Conservation (phyloP, 2,888 invertebrate species). For the Tineola bisselliella region DNA sequence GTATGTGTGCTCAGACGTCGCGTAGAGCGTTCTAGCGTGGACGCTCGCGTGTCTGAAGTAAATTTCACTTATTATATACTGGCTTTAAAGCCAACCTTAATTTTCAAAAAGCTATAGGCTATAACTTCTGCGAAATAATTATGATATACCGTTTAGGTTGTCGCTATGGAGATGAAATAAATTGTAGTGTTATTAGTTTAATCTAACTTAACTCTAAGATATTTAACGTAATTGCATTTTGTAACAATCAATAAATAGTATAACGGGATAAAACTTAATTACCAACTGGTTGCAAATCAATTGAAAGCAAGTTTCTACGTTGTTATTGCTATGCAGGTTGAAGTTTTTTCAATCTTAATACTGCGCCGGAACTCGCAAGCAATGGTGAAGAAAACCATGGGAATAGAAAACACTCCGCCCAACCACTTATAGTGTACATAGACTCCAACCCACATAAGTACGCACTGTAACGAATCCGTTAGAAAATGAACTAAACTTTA, state of each 20-base stretch:
- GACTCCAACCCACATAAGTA: slow-evolving; percentile 9
- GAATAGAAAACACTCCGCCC: slow-evolving; percentile 41
- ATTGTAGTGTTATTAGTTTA: slow-evolving; percentile 12
- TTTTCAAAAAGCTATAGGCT: slow-evolving; percentile 3
- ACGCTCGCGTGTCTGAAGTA: slow-evolving; percentile 39
- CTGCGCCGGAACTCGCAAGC: slow-evolving; percentile 24
- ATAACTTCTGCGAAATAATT: not conserved
- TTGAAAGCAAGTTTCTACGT: not conserved
- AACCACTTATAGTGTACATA: not conserved
- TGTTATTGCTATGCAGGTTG: not conserved
- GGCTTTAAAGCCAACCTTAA: slow-evolving; percentile 11
- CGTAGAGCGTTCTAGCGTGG: slow-evolving; percentile 50
- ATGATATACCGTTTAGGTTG: slow-evolving; percentile 8
- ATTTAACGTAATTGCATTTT: slow-evolving; percentile 22
- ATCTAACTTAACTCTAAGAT: too few relatives aligned
- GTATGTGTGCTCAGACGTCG: slow-evolving; percentile 36
- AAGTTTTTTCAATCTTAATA: not conserved
- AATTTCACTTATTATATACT: slow-evolving; percentile 42
- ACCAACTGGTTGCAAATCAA: not conserved
- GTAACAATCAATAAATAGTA: slow-evolving; percentile 19
- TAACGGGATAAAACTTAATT: slow-evolving; percentile 1
- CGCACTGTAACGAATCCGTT: slow-evolving; percentile 12
- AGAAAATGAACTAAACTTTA: not conserved
- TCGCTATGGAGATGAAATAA: slow-evolving; percentile 15
- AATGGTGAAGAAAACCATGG: slow-evolving; percentile 34